Conservation (phyloP, 2,113 vertebrate species). For the Benitochromis conjunctus region DNA sequence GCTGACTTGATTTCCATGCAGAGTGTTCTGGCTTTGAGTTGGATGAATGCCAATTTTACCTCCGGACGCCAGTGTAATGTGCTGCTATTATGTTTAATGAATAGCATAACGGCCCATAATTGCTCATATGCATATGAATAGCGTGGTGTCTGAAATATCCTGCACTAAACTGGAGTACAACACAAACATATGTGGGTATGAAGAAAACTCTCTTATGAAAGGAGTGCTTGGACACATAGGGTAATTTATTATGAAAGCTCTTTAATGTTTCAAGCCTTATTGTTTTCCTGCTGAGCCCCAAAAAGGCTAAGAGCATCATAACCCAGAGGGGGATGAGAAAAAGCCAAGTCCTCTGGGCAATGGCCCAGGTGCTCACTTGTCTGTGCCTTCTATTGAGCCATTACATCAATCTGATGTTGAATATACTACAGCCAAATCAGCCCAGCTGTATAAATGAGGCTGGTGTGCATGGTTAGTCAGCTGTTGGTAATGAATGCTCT, state of each 20-base stretch:
- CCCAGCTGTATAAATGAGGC: conserved; percentile 37
- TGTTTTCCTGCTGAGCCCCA: conserved; percentile 33
- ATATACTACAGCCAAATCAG: background rate
- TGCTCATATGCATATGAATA: conserved; percentile 71
- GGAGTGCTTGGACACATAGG: conserved; percentile 2
- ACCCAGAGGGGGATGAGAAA: conserved; percentile 15
- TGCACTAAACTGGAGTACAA: background rate
- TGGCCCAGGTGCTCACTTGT: conserved; percentile 42
- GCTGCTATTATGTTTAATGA: conserved; percentile 66
- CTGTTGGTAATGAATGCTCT: conserved; percentile 45
- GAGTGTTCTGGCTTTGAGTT: conserved; percentile 41
- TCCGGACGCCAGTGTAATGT: conserved; percentile 52
- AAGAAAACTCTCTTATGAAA: background rate
- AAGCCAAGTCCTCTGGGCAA: conserved; percentile 14
- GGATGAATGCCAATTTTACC: conserved; percentile 51
- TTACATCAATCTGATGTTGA: conserved; percentile 34
- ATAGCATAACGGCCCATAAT: conserved; percentile 61
- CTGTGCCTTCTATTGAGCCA: conserved; percentile 26
- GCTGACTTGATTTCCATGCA: conserved; percentile 29
- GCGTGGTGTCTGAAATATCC: conserved; percentile 24
- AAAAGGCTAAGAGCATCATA: conserved; percentile 20
- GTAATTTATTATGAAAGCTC: conserved; percentile 10
- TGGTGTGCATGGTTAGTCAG: conserved; percentile 40
- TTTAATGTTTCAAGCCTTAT: conserved; percentile 21
- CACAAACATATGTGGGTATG: conserved; percentile 6